Percentiles rank a stretch among this genome's conserved stretches.
Conservation (phyloP, 2,113 vertebrate genomes). For the Rhinoptilus africanus region DNA sequence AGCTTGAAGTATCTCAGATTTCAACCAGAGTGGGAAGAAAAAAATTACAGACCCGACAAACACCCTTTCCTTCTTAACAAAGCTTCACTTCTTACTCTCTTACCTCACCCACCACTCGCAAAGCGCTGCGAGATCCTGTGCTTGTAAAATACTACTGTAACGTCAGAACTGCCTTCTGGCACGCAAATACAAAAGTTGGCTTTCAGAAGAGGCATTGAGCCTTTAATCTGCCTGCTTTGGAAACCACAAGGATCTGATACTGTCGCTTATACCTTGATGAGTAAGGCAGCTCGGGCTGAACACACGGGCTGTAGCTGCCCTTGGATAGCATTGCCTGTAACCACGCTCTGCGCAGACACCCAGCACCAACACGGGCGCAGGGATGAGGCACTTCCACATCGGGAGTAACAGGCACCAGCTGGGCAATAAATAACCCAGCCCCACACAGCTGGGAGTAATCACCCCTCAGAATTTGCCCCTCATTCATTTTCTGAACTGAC, state of each 20-base stretch:
- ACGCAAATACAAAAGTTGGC: not conserved
- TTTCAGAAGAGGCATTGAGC: not conserved
- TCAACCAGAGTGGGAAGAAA: conserved; percentile 66
- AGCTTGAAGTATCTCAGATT: conserved; percentile 68
- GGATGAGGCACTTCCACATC: not conserved
- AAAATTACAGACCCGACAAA: conserved; percentile 70
- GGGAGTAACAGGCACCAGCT: conserved; percentile 21
- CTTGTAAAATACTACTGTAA: not conserved
- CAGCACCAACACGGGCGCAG: not conserved
- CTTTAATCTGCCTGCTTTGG: conserved; percentile 40
- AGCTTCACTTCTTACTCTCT: conserved; percentile 43
- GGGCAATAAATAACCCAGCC: conserved; percentile 15
- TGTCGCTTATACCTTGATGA: conserved; percentile 35
- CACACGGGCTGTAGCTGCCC: conserved; percentile 42
- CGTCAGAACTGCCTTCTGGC: conserved; percentile 15
- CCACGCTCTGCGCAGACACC: not conserved
- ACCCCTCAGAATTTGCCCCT: not conserved
- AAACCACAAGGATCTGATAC: conserved; percentile 48
- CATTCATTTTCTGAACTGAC: not conserved
- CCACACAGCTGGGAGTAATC: conserved; percentile 67
- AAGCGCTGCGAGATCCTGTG: not conserved
- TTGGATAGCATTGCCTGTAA: conserved; percentile 10
- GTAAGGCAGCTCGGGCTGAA: conserved; percentile 12
- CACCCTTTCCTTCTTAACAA: conserved; percentile 60
- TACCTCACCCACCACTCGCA: conserved; percentile 38